Evolutionary conservation across 2,113 vertebrate species (phyloP).

Genomic region (Saccopteryx leptura): DNA sequence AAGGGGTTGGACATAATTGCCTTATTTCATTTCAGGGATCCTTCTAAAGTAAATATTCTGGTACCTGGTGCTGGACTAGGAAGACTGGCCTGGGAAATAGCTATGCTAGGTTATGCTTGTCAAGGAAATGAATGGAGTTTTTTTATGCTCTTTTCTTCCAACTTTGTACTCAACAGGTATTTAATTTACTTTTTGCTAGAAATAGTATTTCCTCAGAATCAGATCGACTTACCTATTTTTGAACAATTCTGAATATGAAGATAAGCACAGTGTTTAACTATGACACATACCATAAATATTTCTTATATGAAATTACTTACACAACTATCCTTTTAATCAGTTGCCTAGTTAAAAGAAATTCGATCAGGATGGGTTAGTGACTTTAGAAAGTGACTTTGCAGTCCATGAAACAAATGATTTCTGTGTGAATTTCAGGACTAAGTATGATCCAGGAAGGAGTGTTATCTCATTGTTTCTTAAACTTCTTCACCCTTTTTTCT

Average conservation of each 20-base stretch:
- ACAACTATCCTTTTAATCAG: slow-evolving; percentile 4
- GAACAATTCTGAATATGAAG: slow-evolving; percentile 75
- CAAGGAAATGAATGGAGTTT: slow-evolving; percentile 99
- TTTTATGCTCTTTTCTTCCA: slow-evolving; percentile 99
- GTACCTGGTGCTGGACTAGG: slow-evolving; percentile 98
- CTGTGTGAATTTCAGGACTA: slow-evolving; percentile 32
- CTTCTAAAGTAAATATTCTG: slow-evolving; percentile 97
- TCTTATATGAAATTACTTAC: slow-evolving; percentile 59
- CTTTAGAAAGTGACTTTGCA: slow-evolving; percentile 39
- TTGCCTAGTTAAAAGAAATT: slow-evolving; percentile 45
- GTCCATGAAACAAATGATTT: slow-evolving; percentile 34
- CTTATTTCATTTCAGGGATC: slow-evolving; percentile 94
- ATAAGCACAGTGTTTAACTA: slow-evolving; percentile 59
- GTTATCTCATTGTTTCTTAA: slow-evolving; percentile 35
- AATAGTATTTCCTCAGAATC: slow-evolving; percentile 79
- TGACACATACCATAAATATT: slow-evolving; percentile 16
- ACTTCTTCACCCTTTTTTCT: slow-evolving; percentile 32
- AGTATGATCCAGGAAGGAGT: background rate
- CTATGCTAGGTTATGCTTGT: slow-evolving; percentile 96
- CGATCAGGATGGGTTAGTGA: slow-evolving; percentile 38
- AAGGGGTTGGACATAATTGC: slow-evolving; percentile 86
- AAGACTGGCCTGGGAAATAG: slow-evolving; percentile 98
- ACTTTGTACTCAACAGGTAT: slow-evolving; percentile 99
- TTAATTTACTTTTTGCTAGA: slow-evolving; percentile 84
- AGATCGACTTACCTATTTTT: slow-evolving; percentile 72